Evolutionary conservation across 2,888 invertebrate species (phyloP).

Genomic region (Deroplatys truncata): DNA sequence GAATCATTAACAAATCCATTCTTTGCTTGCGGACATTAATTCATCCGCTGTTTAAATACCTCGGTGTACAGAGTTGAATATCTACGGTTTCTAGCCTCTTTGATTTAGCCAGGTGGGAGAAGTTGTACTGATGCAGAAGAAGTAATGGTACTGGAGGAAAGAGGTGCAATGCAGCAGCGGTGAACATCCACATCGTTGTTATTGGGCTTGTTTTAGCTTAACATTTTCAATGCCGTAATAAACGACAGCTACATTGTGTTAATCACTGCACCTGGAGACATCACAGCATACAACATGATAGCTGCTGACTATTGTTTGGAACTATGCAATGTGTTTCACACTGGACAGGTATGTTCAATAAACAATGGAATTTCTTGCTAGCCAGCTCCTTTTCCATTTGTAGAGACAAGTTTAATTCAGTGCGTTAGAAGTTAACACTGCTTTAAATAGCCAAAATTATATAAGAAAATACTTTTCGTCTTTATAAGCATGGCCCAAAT

Average conservation of each 20-base stretch:
- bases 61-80: background rate
- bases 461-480: too few species aligned
- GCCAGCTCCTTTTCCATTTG: too few species aligned
- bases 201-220: background rate
- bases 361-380: too few species aligned
- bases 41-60: too few species aligned
- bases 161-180: background rate
- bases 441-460: too few species aligned
- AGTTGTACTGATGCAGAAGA: background rate
- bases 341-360: slow-evolving; percentile 66
- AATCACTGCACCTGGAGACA: background rate
- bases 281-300: slow-evolving; percentile 52
- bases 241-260: background rate
- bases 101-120: background rate
- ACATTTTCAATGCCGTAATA: background rate
- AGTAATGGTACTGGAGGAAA: background rate
- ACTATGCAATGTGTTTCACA: slow-evolving; percentile 82
- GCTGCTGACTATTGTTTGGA: slow-evolving; percentile 83
- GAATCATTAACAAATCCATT: too few species aligned
- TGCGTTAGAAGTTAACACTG: too few species aligned
- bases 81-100: background rate
- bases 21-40: too few species aligned
- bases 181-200: background rate
- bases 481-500: too few species aligned
- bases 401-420: too few species aligned